Conservation (phyloP, 2,113 vertebrate genomes). For the Cyprinodon tularosa region DNA sequence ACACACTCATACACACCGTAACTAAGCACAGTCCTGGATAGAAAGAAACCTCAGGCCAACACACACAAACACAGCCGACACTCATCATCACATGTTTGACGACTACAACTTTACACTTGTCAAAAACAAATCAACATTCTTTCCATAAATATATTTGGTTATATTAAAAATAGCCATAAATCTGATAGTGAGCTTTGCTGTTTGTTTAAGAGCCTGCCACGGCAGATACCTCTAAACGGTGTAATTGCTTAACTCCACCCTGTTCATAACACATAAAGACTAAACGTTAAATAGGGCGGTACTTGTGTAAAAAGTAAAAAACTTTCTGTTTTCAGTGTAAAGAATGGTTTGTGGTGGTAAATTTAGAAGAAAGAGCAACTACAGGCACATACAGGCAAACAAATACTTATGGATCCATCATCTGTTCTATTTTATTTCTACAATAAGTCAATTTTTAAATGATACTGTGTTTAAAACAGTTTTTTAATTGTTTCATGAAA, state of each 20-base stretch:
- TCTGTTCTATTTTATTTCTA: background rate
- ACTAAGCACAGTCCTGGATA: background rate
- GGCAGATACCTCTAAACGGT: constrained; percentile 1
- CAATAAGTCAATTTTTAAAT: no score
- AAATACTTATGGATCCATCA: background rate
- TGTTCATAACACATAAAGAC: background rate
- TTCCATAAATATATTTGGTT: background rate
- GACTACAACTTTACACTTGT: background rate
- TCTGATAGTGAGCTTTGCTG: background rate
- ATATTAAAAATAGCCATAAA: background rate
- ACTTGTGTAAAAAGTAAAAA: background rate
- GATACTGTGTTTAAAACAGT: background rate
- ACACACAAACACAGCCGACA: background rate
- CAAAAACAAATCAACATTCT: background rate
- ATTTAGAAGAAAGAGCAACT: background rate
- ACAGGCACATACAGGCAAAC: background rate
- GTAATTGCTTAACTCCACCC: constrained; percentile 33
- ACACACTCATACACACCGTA: constrained; percentile 4
- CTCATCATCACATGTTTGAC: background rate
- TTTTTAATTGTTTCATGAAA: background rate
- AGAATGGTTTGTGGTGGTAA: background rate
- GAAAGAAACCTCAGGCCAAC: background rate
- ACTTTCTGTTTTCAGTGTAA: background rate
- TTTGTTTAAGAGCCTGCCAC: constrained; percentile 35
- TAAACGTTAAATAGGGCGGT: background rate